Base-by-base conservation (phyloP, 2,113 vertebrate genomes). In the Platichthys flesus region DNA sequence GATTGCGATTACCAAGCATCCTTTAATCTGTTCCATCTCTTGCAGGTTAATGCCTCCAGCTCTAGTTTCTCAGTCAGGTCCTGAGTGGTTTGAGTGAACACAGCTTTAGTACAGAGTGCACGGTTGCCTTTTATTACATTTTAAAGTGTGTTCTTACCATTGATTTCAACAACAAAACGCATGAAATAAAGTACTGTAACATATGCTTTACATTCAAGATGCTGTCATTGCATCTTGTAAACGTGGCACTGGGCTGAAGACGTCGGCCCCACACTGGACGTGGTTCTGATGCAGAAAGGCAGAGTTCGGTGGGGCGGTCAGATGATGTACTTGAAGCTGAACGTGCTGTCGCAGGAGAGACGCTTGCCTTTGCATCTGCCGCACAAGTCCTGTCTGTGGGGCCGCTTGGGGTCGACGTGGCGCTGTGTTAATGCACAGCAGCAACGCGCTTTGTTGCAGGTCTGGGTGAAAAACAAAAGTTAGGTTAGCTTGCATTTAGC, bases 261-360 rank as follows among this genome's bases (percentile, higher is more conserved):
- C 20, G 14, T 20, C 23, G 2, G n/a, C 4, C 14, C 3, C 62
- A 40, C 15, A 35, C n/a, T 28, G 51, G 12, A 24, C 66, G 13
- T 15, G 42, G 58, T 31, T 21, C 56, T 8, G 61, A 56, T 55
- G 71, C 21, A 52, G 26, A 0, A 2, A 31, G 45, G 57, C 40
- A 71, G 9, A 63, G 78, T 84, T 75, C 55, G 47, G 63, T 10
- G 2, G 9, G 65, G 55, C 37, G 0, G 51, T 93, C 92, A 99
- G 83, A 99, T 97, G 52, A 99, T 98, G 72, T 99, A 99, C 63
- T 99, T 99, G 95, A 99, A 99, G 81, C 98, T 99, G 94, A 99
- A 99, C 0, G 96, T 98, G 93, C 96, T 98, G 56, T 99, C 97
- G 6, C 98, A 99, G 74, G 98, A 98, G 14, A 99, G 95, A 7